Conservation (phyloP, 2,888 invertebrate species). For the Schizotus pectinicornis region DNA sequence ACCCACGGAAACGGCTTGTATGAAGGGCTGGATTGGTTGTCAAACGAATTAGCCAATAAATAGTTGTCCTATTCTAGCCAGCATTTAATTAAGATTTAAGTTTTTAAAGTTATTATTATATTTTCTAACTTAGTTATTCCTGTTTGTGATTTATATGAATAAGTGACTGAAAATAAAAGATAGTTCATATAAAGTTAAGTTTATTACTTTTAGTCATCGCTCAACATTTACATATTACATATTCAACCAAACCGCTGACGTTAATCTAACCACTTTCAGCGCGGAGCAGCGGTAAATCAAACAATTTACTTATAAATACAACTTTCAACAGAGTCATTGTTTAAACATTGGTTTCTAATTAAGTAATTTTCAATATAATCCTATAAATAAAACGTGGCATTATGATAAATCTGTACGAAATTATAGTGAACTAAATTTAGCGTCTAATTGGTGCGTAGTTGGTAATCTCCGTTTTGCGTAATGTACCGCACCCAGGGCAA, state of each 20-base stretch:
- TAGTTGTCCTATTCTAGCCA: slow-evolving; percentile 15
- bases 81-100: slow-evolving; percentile 22
- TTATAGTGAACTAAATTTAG: too few species aligned
- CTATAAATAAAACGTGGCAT: too few species aligned
- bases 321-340: too few species aligned
- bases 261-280: too few species aligned
- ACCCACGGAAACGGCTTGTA: slow-evolving; percentile 36
- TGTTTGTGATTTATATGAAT: slow-evolving; percentile 31
- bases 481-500: slow-evolving; percentile 99
- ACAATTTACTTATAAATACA: too few species aligned
- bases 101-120: slow-evolving; percentile 21
- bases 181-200: slow-evolving; percentile 14
- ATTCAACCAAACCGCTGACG: too few species aligned
- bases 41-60: slow-evolving; percentile 34
- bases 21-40: slow-evolving; percentile 42
- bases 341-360: too few species aligned
- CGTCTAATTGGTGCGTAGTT: slow-evolving; percentile 86
- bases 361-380: too few species aligned
- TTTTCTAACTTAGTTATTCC: slow-evolving; percentile 27
- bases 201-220: not conserved
- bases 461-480: slow-evolving; percentile 99
- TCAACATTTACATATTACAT: too few species aligned
- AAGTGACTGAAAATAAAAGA: slow-evolving; percentile 27
- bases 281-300: too few species aligned
- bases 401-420: too few species aligned